These are phyloP conservation scores for Neosilurus hyrtlii DNA, from an alignment of 2,797 vertebrate genomes.

Conservation along the genomic window DNA sequence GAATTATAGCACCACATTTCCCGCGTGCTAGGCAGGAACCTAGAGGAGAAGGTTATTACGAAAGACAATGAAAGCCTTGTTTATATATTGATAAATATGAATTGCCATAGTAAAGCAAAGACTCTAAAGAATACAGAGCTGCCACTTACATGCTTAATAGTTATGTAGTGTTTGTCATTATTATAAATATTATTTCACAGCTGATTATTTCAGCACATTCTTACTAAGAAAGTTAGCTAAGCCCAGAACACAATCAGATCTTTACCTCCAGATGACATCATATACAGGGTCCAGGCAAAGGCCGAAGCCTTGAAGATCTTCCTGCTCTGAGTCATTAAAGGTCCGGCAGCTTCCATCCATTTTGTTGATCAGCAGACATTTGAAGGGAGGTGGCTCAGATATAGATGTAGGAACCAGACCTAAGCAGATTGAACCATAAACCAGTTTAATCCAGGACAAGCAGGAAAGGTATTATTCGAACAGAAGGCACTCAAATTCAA, in stretches of 20 bases:
- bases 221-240: background rate
- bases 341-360: slow-evolving; percentile 98
- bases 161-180: background rate
- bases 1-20: slow-evolving; percentile 98
- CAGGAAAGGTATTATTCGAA: background rate
- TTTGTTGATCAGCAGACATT: slow-evolving; percentile 98
- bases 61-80: background rate
- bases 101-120: background rate
- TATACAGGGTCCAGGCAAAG: slow-evolving; percentile 97
- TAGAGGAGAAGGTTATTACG: slow-evolving; percentile 56
- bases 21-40: slow-evolving; percentile 85
- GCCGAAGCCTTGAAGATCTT: slow-evolving; percentile 95
- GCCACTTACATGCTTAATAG: background rate
- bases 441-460: background rate
- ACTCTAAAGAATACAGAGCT: background rate
- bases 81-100: background rate
- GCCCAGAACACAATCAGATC: slow-evolving; percentile 3
- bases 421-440: slow-evolving; percentile 43
- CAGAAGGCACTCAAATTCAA: background rate
- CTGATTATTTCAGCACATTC: background rate
- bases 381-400: slow-evolving; percentile 95
- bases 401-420: slow-evolving; percentile 93
- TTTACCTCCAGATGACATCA: slow-evolving; percentile 98
- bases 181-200: background rate
- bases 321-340: slow-evolving; percentile 98